phyloP scores from a whole-genome alignment of 2,113 vertebrate species.

The Syngnathus typhle region DNA sequence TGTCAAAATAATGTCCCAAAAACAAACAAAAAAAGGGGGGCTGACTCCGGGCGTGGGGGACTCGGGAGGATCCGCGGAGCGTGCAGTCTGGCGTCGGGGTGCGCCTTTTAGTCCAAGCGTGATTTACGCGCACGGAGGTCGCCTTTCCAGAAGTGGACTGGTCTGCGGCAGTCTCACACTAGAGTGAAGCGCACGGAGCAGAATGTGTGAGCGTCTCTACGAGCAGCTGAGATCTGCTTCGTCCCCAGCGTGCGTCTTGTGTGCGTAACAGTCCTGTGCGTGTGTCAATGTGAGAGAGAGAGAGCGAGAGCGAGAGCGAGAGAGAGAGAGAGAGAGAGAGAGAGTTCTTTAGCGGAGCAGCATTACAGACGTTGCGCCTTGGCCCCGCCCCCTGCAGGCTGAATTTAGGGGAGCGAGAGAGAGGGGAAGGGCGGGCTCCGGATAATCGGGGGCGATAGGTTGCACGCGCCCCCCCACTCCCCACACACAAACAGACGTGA shows the following conservation, averaged over 20 bases:
- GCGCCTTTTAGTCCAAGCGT: slow-evolving; percentile 25
- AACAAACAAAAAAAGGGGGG: neutral
- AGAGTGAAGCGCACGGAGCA: neutral
- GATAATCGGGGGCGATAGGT: neutral
- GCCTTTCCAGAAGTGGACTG: neutral
- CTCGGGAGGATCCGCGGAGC: slow-evolving; percentile 15
- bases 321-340: slow-evolving; percentile 7
- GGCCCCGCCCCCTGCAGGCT: slow-evolving; percentile 75
- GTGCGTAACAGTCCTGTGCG: slow-evolving; percentile 55
- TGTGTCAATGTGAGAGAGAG: slow-evolving; percentile 36
- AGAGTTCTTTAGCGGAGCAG: slow-evolving; percentile 66
- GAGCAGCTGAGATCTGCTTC: slow-evolving; percentile 22
- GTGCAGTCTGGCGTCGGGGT: slow-evolving; percentile 27
- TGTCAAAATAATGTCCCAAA: slow-evolving; percentile 21
- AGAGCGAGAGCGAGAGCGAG: slow-evolving; percentile 14
- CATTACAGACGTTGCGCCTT: slow-evolving; percentile 76
- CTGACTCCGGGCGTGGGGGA: slow-evolving; percentile 2
- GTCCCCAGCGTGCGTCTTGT: slow-evolving; percentile 36
- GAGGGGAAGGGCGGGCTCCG: neutral
- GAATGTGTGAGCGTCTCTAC: neutral
- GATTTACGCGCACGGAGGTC: slow-evolving; percentile 36
- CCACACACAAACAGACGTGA: slow-evolving; percentile 4
- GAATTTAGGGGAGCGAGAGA: slow-evolving; percentile 53
- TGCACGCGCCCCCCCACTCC: slow-evolving; percentile 4
- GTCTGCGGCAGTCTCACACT: neutral